These are phyloP conservation scores for Leptocoma aspasia DNA, from an alignment of 2,113 vertebrate species.

Conservation along the genomic window DNA sequence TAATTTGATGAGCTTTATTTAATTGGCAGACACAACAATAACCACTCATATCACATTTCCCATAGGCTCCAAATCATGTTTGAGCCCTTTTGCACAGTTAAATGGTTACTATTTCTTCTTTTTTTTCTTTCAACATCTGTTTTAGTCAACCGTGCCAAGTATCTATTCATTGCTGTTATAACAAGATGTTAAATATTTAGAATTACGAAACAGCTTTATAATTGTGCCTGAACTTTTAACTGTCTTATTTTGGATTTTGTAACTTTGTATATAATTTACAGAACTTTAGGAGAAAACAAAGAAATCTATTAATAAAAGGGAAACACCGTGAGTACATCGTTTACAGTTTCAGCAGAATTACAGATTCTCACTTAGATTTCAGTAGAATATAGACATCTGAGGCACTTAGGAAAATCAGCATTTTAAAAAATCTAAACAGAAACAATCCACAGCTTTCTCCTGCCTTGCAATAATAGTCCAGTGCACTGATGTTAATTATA, in stretches of 20 bases:
- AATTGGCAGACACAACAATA: constrained; percentile 44
- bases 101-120: neutral
- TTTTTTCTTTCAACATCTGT: constrained; percentile 22
- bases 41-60: neutral
- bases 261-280: neutral
- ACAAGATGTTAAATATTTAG: neutral
- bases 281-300: neutral
- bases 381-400: neutral
- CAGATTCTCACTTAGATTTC: neutral
- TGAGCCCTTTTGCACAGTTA: constrained; percentile 11
- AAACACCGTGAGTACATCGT: neutral
- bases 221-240: neutral
- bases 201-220: neutral
- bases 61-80: neutral
- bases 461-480: neutral
- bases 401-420: neutral
- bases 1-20: constrained; percentile 18
- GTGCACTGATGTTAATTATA: neutral
- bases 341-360: neutral
- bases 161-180: neutral
- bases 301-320: neutral
- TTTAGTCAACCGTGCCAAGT: neutral
- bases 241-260: neutral
- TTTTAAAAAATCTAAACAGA: neutral
- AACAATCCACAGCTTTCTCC: neutral